phyloP scores from a whole-genome alignment of 1,140 invertebrate genomes.

The Zaprionus lachaisei region DNA sequence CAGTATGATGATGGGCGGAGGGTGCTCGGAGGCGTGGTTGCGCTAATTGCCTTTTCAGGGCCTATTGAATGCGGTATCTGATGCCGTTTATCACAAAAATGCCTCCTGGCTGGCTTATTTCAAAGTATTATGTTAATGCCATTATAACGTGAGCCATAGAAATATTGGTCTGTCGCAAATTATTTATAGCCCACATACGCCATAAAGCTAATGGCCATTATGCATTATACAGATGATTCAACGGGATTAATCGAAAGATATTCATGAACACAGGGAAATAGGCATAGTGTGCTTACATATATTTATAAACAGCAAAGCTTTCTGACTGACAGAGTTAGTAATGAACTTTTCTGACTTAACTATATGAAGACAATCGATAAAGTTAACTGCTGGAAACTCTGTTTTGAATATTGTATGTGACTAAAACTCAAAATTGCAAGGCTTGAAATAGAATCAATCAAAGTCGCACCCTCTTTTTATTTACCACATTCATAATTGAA shows the following conservation, averaged over 20 bases:
- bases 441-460: neutral
- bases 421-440: neutral
- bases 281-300: neutral
- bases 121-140: conserved; percentile 70
- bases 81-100: conserved; percentile 48
- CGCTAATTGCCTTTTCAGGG: conserved; percentile 67
- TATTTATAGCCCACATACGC: conserved; percentile 59
- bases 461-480: neutral
- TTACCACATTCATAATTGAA: conserved; percentile 5
- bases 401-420: neutral
- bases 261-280: neutral
- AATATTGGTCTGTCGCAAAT: conserved; percentile 61
- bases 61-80: conserved; percentile 63
- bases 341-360: neutral
- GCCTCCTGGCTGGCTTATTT: conserved; percentile 31
- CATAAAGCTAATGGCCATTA: conserved; percentile 55
- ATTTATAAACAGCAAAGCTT: neutral
- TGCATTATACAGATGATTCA: conserved; percentile 5
- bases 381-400: neutral
- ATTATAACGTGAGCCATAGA: conserved; percentile 75
- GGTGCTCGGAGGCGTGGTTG: conserved; percentile 17
- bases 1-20: neutral
- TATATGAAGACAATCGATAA: neutral
- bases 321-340: neutral
- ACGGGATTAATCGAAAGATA: neutral